A percentile compares a stretch with the other conserved stretches of the same genome.
phyloP scores from a whole-genome alignment of 2,113 vertebrate species.

The Chunga burmeisteri region DNA sequence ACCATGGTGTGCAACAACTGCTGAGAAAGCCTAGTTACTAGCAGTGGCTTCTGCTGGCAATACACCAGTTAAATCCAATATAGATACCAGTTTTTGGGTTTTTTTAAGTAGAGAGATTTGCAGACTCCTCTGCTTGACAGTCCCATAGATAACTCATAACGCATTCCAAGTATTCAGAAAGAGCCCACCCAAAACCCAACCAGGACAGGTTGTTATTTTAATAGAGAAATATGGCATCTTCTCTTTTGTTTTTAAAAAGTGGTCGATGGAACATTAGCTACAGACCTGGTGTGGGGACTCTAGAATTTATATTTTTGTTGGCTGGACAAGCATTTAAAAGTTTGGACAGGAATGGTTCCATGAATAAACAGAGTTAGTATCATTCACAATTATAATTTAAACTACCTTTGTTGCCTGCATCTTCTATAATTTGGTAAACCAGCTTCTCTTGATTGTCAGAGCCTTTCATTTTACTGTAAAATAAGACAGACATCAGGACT shows the following conservation, averaged over 20 bases:
- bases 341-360: neutral
- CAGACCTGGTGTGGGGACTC: neutral
- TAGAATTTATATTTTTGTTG: neutral
- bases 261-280: neutral
- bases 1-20: rapidly evolving
- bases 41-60: neutral
- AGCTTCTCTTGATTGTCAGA: conserved; percentile 99
- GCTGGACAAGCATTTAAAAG: neutral
- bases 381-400: neutral
- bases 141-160: neutral
- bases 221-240: neutral
- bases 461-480: conserved; percentile 95
- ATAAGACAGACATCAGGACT: neutral
- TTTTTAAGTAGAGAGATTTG: neutral
- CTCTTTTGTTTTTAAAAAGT: neutral
- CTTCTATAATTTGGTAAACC: conserved; percentile 98
- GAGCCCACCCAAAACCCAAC: neutral
- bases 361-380: neutral
- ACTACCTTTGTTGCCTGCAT: conserved; percentile 96
- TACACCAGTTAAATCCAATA: neutral
- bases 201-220: neutral
- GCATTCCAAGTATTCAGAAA: neutral
- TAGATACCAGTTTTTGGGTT: neutral
- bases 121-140: neutral
- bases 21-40: neutral